phyloP scores from a whole-genome alignment of 2,888 invertebrate genomes.

The Drosophila phalerata region DNA sequence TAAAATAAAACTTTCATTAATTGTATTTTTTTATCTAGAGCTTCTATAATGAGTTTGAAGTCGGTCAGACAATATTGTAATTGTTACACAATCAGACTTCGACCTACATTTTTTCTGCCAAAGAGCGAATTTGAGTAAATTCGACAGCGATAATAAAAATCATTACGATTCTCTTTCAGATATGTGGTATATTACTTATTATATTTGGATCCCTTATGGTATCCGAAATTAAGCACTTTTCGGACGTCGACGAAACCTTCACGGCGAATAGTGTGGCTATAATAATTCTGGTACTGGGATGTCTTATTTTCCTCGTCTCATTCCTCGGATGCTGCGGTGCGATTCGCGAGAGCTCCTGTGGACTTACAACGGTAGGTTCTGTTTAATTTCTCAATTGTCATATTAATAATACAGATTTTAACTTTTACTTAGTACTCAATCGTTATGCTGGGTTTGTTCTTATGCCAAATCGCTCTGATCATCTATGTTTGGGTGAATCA shows the following conservation, averaged over 20 bases:
- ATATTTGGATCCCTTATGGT: conserved; percentile 89
- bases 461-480: conserved; percentile 90
- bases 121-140: background rate
- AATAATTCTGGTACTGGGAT: conserved; percentile 89
- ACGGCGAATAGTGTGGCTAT: conserved; percentile 88
- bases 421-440: conserved; percentile 89
- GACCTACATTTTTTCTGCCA: background rate
- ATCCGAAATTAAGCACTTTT: conserved; percentile 87
- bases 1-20: background rate
- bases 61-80: background rate
- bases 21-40: background rate
- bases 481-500: conserved; percentile 89
- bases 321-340: conserved; percentile 97
- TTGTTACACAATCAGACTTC: background rate
- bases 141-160: background rate
- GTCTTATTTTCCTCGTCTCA: conserved; percentile 91
- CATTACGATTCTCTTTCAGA: conserved; percentile 85
- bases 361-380: conserved; percentile 90
- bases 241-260: conserved; percentile 85
- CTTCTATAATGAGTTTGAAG: background rate
- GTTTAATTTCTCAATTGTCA: background rate
- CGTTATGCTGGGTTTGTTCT: conserved; percentile 89
- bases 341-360: conserved; percentile 93
- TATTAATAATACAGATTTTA: background rate
- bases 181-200: conserved; percentile 90